These are phyloP conservation scores for Orgyia antiqua DNA, from an alignment of 2,888 invertebrate genomes.

Conservation along the genomic window DNA sequence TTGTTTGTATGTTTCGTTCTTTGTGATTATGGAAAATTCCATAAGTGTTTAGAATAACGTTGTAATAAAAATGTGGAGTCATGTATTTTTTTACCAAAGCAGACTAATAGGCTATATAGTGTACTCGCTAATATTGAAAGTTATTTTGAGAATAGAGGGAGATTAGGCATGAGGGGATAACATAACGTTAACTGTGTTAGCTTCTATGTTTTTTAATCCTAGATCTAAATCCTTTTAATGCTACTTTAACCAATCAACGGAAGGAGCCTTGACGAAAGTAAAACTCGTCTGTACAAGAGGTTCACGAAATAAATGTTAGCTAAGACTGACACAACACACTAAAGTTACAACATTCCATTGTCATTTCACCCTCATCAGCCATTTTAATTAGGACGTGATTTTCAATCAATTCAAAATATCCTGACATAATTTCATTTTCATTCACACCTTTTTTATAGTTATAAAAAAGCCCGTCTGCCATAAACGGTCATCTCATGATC, in stretches of 20 bases:
- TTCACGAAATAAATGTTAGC: slow-evolving; percentile 28
- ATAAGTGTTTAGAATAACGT: slow-evolving; percentile 27
- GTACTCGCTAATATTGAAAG: slow-evolving; percentile 20
- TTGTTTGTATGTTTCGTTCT: too few species aligned
- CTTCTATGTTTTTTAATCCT: slow-evolving; percentile 14
- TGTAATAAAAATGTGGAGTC: slow-evolving; percentile 39
- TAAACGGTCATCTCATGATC: slow-evolving; percentile 57
- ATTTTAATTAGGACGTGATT: slow-evolving; percentile 21
- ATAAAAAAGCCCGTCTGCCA: slow-evolving; percentile 38
- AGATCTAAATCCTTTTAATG: slow-evolving; percentile 3
- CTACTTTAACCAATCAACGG: slow-evolving; percentile 12
- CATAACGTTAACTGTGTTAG: slow-evolving; percentile 26
- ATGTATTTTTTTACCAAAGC: slow-evolving; percentile 42
- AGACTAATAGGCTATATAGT: slow-evolving; percentile 22
- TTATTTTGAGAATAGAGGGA: slow-evolving; percentile 11
- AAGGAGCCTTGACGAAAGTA: slow-evolving; percentile 17
- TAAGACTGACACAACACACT: slow-evolving; percentile 66
- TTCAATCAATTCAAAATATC: slow-evolving; percentile 24
- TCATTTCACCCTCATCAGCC: slow-evolving; percentile 42
- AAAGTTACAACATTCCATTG: slow-evolving; percentile 46
- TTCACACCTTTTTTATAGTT: slow-evolving; percentile 38
- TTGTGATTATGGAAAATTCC: too few species aligned
- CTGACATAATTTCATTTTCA: slow-evolving; percentile 33
- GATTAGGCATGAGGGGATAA: slow-evolving; percentile 16
- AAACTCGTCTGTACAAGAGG: slow-evolving; percentile 13